phyloP scores from a whole-genome alignment of 2,888 invertebrate genomes.

The Tupiocoris notatus region DNA sequence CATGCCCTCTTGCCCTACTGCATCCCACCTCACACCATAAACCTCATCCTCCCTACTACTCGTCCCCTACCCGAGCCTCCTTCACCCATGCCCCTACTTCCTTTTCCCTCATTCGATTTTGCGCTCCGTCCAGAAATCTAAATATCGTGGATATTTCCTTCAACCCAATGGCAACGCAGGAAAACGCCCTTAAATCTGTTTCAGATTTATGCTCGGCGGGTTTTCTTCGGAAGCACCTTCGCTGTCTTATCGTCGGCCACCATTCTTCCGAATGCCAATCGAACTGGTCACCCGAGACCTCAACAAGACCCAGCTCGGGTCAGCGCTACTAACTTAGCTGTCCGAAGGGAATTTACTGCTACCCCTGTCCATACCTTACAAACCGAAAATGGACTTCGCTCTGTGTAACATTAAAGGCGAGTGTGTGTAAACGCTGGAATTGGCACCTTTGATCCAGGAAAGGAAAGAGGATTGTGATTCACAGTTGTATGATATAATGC shows the following conservation, averaged over 20 bases:
- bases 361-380: not conserved
- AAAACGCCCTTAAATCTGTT: too few relatives aligned
- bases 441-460: conserved; percentile 16
- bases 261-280: not conserved
- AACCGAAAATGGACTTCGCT: not conserved
- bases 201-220: not conserved
- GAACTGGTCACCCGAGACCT: not conserved
- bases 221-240: not conserved
- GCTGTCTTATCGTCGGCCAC: not conserved
- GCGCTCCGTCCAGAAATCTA: too few relatives aligned
- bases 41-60: too few relatives aligned
- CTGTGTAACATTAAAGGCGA: not conserved
- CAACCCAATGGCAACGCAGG: too few relatives aligned
- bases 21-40: too few relatives aligned
- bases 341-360: not conserved
- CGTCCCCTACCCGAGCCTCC: too few relatives aligned
- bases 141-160: too few relatives aligned
- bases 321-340: not conserved
- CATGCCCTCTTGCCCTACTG: too few relatives aligned
- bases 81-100: too few relatives aligned
- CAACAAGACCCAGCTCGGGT: not conserved
- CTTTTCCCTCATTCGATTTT: too few relatives aligned
- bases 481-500: conserved; percentile 10
- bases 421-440: not conserved
- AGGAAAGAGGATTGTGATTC: conserved; percentile 18